phyloP scores from a whole-genome alignment of 2,113 vertebrate species.

The Neotoma lepida region DNA sequence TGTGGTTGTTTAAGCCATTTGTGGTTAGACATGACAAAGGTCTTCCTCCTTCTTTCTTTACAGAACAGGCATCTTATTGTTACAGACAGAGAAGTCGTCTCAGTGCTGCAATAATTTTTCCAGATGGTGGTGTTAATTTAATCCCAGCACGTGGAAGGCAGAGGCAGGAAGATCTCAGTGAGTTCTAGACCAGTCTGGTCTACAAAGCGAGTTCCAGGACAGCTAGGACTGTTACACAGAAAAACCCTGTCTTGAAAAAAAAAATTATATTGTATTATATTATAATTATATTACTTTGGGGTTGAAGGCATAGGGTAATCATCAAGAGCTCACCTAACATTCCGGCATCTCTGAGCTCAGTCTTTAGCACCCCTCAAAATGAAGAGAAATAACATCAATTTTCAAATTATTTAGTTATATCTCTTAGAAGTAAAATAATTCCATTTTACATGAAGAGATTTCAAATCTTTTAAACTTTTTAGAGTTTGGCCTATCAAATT shows the following conservation, averaged over 20 bases:
- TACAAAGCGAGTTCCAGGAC: too few species aligned
- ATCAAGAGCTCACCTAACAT: too few species aligned
- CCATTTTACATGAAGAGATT: not conserved
- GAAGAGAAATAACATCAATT: not conserved
- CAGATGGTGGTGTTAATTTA: not conserved
- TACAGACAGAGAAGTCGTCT: not conserved
- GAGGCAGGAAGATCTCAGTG: too few species aligned
- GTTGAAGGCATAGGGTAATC: not conserved
- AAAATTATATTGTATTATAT: too few species aligned
- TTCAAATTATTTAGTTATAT: not conserved
- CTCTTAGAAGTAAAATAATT: conserved; percentile 23
- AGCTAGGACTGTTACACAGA: too few species aligned
- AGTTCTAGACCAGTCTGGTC: too few species aligned
- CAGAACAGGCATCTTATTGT: not conserved
- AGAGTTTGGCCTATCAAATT: not conserved
- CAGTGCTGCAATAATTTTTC: not conserved
- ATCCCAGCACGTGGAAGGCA: too few species aligned
- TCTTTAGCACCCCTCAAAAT: not conserved
- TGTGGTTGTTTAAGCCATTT: conserved; percentile 39
- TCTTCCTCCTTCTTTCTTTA: not conserved
- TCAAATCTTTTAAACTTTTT: not conserved
- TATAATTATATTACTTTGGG: too few species aligned
- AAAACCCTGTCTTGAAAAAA: too few species aligned
- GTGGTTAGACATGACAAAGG: not conserved
- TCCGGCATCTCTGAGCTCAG: not conserved